A percentile compares a stretch with the other conserved stretches of the same genome.
These are phyloP conservation scores for Trissonchulus sp. DNA, from an alignment of 2,888 invertebrate species.

Conservation along the genomic window DNA sequence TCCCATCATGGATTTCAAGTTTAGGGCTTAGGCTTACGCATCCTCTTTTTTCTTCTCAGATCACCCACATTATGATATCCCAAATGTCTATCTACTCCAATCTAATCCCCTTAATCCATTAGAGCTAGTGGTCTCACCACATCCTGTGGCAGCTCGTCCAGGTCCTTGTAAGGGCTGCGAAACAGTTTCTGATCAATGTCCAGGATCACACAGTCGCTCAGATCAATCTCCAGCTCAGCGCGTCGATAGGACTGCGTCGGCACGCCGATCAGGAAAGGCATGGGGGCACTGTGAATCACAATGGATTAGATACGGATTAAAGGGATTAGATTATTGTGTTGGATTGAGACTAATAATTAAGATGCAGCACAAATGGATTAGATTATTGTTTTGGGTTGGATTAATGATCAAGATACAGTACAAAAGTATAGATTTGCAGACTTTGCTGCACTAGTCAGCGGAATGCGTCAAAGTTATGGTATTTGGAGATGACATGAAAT, in stretches of 20 bases:
- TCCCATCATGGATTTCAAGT: no score
- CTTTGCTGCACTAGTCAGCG: no score
- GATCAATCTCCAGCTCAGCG: constrained; percentile 67
- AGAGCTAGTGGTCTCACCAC: constrained; percentile 70
- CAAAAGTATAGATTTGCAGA: no score
- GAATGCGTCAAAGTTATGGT: no score
- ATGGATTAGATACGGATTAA: constrained; percentile 38
- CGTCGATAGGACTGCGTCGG: constrained; percentile 72
- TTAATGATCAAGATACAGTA: no score
- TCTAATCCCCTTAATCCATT: no score
- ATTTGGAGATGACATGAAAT: no score
- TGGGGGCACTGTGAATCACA: constrained; percentile 82
- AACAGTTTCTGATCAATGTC: constrained; percentile 84
- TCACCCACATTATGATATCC: no score
- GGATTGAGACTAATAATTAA: neutral
- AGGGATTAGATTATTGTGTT: no score
- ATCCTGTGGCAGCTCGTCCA: constrained; percentile 78
- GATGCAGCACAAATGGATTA: neutral
- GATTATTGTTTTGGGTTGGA: no score
- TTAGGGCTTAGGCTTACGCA: no score
- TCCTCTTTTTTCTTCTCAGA: no score
- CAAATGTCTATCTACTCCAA: constrained; percentile 6
- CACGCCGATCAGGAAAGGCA: constrained; percentile 95
- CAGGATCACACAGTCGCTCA: constrained; percentile 87
- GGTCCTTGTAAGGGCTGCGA: constrained; percentile 79